Percentiles rank a stretch among this genome's conserved stretches.
These are phyloP conservation scores for Enteromius treurensis DNA, from an alignment of 2,797 vertebrate genomes.

Conservation along the genomic window DNA sequence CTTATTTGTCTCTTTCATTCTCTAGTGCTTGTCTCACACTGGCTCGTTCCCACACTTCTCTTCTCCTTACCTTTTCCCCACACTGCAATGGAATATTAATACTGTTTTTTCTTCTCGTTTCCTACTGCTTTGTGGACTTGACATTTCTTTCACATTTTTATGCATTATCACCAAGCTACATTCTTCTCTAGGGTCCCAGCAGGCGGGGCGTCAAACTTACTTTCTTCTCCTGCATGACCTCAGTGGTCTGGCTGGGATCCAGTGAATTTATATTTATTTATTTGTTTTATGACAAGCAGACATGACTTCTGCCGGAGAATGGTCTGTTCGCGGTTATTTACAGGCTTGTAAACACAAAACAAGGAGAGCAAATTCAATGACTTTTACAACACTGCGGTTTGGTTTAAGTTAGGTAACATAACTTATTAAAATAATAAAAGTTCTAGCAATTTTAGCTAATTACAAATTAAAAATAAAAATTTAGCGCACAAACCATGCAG, in stretches of 20 bases:
- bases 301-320: constrained; percentile 13
- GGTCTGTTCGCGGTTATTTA: constrained; percentile 23
- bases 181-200: constrained; percentile 1
- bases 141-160: constrained; percentile 24
- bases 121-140: constrained; percentile 22
- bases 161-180: constrained; percentile 3
- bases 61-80: constrained; percentile 3
- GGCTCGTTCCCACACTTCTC: constrained; percentile 4
- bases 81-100: constrained; percentile 30
- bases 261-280: neutral
- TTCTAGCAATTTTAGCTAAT: neutral
- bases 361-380: constrained; percentile 12
- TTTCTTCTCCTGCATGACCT: constrained; percentile 7
- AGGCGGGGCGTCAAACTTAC: neutral
- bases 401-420: neutral
- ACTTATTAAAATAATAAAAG: neutral
- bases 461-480: neutral
- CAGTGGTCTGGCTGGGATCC: constrained; percentile 4
- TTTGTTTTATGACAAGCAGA: constrained; percentile 17
- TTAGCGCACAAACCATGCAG: neutral
- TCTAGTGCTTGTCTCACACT: constrained; percentile 29
- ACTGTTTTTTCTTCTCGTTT: constrained; percentile 31
- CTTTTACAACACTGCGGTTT: neutral
- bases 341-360: constrained; percentile 29
- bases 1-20: constrained; percentile 35